phyloP scores from a whole-genome alignment of 2,113 vertebrate genomes.

The Aegithalos caudatus region DNA sequence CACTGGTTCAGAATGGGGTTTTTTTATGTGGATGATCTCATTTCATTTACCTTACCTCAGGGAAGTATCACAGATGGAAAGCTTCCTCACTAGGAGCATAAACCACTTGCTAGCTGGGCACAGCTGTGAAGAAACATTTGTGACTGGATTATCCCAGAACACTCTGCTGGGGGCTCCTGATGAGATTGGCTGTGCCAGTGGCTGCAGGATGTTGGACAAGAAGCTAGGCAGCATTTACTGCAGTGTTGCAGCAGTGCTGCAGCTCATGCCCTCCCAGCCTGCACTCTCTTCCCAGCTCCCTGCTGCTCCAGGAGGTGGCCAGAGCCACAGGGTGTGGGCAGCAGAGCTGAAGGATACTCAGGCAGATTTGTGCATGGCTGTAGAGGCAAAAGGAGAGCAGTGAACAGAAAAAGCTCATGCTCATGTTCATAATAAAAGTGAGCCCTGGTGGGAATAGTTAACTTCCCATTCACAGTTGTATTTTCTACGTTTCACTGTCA shows the following conservation, averaged over 20 bases:
- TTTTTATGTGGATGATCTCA: not conserved
- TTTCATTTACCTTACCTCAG: not conserved
- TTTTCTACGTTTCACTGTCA: not conserved
- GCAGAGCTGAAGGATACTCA: not conserved
- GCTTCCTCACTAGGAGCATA: not conserved
- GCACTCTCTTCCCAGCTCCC: not conserved
- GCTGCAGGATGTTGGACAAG: not conserved
- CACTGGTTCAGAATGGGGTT: accelerated
- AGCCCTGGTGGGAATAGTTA: not conserved
- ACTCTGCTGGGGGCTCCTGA: not conserved
- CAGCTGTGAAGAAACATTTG: not conserved
- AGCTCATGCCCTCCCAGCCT: not conserved
- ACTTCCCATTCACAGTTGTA: not conserved
- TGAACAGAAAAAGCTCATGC: not conserved
- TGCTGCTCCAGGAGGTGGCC: not conserved
- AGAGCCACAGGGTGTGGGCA: not conserved
- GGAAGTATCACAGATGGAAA: not conserved
- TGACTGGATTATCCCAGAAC: not conserved
- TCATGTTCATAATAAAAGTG: not conserved
- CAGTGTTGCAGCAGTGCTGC: not conserved
- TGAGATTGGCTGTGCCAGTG: accelerated
- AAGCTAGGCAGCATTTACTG: not conserved
- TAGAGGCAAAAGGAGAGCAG: not conserved
- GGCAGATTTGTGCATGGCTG: not conserved
- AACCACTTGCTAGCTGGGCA: not conserved